Evolutionary conservation across 2,113 vertebrate species (phyloP), one percentile per base, ranked within the genome.

Genomic region (Paramormyrops kingsleyae): DNA sequence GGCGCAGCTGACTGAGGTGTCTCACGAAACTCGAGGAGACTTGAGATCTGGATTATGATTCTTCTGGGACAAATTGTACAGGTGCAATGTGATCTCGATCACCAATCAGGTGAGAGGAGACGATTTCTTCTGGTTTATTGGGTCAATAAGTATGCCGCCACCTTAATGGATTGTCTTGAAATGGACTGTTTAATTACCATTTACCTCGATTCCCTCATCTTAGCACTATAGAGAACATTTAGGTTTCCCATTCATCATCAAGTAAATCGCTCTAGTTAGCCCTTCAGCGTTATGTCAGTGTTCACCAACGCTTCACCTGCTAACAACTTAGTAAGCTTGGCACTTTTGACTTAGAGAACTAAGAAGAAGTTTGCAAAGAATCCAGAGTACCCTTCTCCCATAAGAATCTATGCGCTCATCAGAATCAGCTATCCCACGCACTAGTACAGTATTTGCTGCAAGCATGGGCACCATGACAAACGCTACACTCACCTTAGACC

Each of bases 91-190:
- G 35, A 24, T 83, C 44, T 83, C 3, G 17, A 44, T 46, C 17
- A 46, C 19, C 80, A 83, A 84, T 84, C 74, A 7, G 19, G 74
- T 53, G 19, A 83, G 74, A 89, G 49, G 31, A 50, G 44, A 52
- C 27, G n/a, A 39, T 77, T 39, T 39, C 66, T 83, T 35, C 50
- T 56, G 27, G 15, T 83, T 35, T 83, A 35, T 31, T 83, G 88
- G 70, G 47, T 83, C 49, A 21, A 83, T 83, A 56, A 42, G 46
- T 89, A 35, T 77, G 74, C 74, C 19, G 19, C 50, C 88, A 56
- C 35, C 74, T 53, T 83, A 89, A 83, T 89, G 70, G 50, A 83
- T 83, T 89, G 49, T 89, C n/a, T 53, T 56, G 70, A 89, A 53
- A 42, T 39, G 17, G 31, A 44, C 74, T 53, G 5, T 83, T 89